phyloP scores from a whole-genome alignment of 2,888 invertebrate genomes.

The Mactromeris polynyma region DNA sequence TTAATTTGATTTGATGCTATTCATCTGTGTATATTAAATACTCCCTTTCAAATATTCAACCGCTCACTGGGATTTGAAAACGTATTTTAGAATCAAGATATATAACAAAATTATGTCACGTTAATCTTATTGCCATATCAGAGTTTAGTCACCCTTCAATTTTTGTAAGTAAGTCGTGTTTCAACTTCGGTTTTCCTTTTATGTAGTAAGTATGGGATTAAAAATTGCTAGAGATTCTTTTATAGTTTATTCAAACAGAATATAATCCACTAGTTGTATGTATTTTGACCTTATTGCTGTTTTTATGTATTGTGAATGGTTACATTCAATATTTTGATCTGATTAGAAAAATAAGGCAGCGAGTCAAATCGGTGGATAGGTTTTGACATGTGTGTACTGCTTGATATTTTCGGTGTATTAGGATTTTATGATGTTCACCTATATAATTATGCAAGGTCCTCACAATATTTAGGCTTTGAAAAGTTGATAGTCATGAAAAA shows the following conservation, averaged over 20 bases:
- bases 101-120: not conserved
- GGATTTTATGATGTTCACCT: not conserved
- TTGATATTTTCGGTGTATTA: not conserved
- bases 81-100: not conserved
- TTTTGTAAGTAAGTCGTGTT: conserved; percentile 18
- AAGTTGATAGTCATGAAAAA: too few relatives aligned
- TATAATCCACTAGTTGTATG: conserved; percentile 25
- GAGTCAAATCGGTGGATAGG: conserved; percentile 23
- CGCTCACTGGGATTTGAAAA: not conserved
- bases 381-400: conserved; percentile 21
- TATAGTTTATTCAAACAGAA: conserved; percentile 8
- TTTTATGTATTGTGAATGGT: conserved; percentile 29
- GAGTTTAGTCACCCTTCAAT: conserved; percentile 27
- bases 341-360: conserved; percentile 35
- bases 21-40: not conserved
- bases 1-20: not conserved
- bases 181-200: conserved; percentile 15
- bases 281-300: conserved; percentile 33
- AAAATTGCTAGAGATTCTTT: conserved; percentile 11
- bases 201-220: conserved; percentile 25
- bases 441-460: not conserved
- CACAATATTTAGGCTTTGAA: too few relatives aligned
- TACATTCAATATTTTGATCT: conserved; percentile 55
- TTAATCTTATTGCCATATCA: not conserved
- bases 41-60: not conserved